These are phyloP conservation scores for Cryptocephalus moraei DNA, from an alignment of 2,888 invertebrate species.

Conservation along the genomic window DNA sequence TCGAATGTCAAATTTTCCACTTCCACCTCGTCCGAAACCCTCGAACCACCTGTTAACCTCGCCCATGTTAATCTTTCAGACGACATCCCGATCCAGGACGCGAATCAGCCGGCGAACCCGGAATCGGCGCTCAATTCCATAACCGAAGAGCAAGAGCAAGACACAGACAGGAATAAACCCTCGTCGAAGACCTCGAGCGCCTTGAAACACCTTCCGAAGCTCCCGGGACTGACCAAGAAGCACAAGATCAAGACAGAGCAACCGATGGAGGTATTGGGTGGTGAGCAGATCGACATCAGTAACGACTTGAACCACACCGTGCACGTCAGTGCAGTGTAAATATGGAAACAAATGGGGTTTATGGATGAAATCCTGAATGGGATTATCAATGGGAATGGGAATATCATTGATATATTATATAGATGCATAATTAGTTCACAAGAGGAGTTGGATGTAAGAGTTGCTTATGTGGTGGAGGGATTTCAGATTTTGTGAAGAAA, in stretches of 20 bases:
- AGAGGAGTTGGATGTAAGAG: too few species aligned
- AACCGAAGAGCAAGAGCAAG: constrained; percentile 52
- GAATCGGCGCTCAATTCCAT: constrained; percentile 56
- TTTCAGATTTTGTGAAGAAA: too few species aligned
- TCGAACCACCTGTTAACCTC: constrained; percentile 7
- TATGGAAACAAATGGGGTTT: neutral
- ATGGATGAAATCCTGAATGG: too few species aligned
- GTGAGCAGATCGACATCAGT: constrained; percentile 15
- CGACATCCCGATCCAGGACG: constrained; percentile 79
- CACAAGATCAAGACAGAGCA: constrained; percentile 29
- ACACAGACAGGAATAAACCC: constrained; percentile 31
- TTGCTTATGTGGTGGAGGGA: too few species aligned
- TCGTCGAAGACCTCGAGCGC: constrained; percentile 38
- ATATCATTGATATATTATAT: too few species aligned
- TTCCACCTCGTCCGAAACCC: neutral
- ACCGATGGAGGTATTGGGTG: constrained; percentile 16
- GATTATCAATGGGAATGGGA: too few species aligned
- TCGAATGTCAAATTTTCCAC: constrained; percentile 3
- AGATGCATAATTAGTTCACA: too few species aligned
- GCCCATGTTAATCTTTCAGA: constrained; percentile 45
- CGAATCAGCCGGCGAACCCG: constrained; percentile 44
- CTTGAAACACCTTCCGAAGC: constrained; percentile 51
- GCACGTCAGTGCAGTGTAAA: constrained; percentile 33
- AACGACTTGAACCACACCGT: constrained; percentile 26
- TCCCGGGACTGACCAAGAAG: constrained; percentile 57